Evolutionary conservation across 1,140 invertebrate genomes (phyloP), one percentile per base, ranked within the genome.

Genomic region (Sarcophaga bullata): DNA sequence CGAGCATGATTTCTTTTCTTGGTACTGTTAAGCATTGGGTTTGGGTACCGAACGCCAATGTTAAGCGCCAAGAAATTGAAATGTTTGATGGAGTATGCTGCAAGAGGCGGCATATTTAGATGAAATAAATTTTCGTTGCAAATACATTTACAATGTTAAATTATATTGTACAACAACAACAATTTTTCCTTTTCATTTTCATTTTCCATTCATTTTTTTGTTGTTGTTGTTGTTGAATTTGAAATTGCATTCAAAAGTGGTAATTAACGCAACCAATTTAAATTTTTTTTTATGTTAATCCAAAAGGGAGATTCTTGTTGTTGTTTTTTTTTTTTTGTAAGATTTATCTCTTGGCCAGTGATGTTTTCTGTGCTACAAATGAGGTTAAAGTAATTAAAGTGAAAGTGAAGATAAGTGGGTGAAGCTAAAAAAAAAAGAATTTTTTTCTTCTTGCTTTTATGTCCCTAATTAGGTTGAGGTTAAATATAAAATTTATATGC

Each of bases 31-130:
- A 8, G 37, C 73, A 19, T n/a, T 50, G 15, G 48, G 9, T 52
- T 8, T 19, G 19, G 62, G 17, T 72, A 72, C 52, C 15, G 15
- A 54, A 72, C 62, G 48, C 25, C n/a, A 78, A 52, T 49, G 47
- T 17, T 78, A 78, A 78, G 48, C 49, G 75, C 75, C 75, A 78
- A 78, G 75, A 78, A 78, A 78, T 78, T 78, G 48, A 50, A 50
- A 78, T 78, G 75, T 78, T 78, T 78, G n/a, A 8, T 58, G 13
- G 13, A 58, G 11, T 58, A 58, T 37, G 25, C 25, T 37, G 1
- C 10, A 58, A 58, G n/a, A 15, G 11, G 54, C 54, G 13, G 54
- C n/a, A 15, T 62, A n/a, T 62, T 15, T 13, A 58, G 54, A 10
- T 11, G 54, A 37, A 37, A 52, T 52, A 52, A 52, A 52, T 52